phyloP scores from a whole-genome alignment of 2,888 invertebrate genomes.

The Parnassius smintheus region DNA sequence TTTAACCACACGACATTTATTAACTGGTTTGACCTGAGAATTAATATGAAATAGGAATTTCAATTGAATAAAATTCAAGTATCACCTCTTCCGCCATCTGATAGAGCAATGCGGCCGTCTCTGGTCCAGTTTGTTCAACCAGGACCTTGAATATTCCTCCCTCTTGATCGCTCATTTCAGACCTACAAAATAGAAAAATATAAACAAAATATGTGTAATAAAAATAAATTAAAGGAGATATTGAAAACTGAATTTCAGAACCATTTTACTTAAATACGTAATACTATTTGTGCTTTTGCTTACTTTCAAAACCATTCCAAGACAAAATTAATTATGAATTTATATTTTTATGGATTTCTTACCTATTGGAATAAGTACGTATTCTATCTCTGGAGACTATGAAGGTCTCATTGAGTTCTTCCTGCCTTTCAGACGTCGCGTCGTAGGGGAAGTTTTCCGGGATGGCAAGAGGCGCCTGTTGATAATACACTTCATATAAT shows the following conservation, averaged over 20 bases:
- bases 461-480: constrained; percentile 65
- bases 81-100: constrained; percentile 79
- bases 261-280: no score
- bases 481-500: neutral
- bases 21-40: no score
- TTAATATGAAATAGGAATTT: neutral
- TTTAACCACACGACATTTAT: no score
- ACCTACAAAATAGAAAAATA: constrained; percentile 37
- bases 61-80: neutral
- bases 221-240: no score
- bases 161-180: constrained; percentile 49
- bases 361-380: constrained; percentile 62
- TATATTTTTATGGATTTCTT: constrained; percentile 12
- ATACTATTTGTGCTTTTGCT: no score
- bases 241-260: no score
- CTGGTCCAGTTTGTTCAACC: constrained; percentile 84
- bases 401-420: constrained; percentile 50
- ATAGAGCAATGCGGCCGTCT: constrained; percentile 76
- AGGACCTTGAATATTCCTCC: constrained; percentile 83
- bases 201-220: no score
- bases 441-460: constrained; percentile 63
- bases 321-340: no score
- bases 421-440: constrained; percentile 34
- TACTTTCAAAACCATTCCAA: no score
- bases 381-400: constrained; percentile 45